phyloP scores from a whole-genome alignment of 2,797 vertebrate species.

The Siniperca scherzeri region DNA sequence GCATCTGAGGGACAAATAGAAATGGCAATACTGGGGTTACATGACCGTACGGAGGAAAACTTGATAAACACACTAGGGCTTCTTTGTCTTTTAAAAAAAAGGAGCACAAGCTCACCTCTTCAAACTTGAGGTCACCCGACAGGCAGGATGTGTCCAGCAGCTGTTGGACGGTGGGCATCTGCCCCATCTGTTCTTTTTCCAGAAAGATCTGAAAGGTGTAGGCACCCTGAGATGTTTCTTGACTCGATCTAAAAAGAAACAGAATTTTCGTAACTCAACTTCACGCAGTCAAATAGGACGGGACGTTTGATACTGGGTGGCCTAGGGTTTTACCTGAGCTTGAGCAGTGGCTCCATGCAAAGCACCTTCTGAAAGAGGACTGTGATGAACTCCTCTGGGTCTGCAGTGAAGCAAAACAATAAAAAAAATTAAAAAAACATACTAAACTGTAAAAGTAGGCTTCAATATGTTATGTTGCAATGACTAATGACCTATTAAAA shows the following conservation, averaged over 20 bases:
- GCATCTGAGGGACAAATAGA: slow-evolving; percentile 73
- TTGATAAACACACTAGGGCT: neutral
- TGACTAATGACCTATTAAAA: neutral
- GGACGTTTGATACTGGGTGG: neutral
- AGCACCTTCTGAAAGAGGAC: slow-evolving; percentile 86
- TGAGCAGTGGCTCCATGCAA: slow-evolving; percentile 84
- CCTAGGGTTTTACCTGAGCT: slow-evolving; percentile 81
- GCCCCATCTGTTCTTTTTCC: slow-evolving; percentile 82
- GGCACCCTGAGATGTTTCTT: slow-evolving; percentile 79
- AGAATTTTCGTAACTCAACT: neutral
- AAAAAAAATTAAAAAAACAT: neutral
- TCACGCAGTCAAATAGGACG: neutral
- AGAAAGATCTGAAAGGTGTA: slow-evolving; percentile 89
- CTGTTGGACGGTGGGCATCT: slow-evolving; percentile 86
- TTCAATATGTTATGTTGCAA: neutral
- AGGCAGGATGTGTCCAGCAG: slow-evolving; percentile 87
- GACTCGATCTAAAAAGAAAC: slow-evolving; percentile 73
- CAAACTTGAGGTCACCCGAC: slow-evolving; percentile 86
- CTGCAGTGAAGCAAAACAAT: slow-evolving; percentile 64
- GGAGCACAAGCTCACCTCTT: slow-evolving; percentile 77
- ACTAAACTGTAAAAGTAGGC: rapidly evolving
- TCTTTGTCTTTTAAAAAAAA: neutral
- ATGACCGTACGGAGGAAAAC: neutral
- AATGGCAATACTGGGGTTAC: neutral
- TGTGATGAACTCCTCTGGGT: slow-evolving; percentile 89